Conservation (phyloP, 2,797 vertebrate genomes). For the Thunnus albacares region DNA sequence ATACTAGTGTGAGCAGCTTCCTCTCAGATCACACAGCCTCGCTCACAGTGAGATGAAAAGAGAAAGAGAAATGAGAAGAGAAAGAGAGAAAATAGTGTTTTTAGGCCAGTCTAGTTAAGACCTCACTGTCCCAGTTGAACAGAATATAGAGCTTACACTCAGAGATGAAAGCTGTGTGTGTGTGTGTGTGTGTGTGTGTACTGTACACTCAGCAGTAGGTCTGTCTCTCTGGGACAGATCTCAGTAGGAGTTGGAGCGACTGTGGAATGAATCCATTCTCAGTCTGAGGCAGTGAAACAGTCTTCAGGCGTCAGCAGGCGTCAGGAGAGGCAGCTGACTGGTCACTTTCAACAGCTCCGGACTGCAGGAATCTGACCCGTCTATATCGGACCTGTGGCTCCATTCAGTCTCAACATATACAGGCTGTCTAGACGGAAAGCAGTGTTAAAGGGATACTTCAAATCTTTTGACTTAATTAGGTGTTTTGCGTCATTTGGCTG, state of each 20-base stretch:
- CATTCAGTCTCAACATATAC: background rate
- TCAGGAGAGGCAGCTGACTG: slow-evolving; percentile 7
- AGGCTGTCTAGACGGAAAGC: no score
- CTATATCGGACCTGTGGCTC: background rate
- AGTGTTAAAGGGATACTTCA: background rate
- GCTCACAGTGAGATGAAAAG: slow-evolving; percentile 5
- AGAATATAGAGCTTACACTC: slow-evolving; percentile 53
- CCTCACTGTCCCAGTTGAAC: slow-evolving; percentile 62
- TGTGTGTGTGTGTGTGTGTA: slow-evolving; percentile 29
- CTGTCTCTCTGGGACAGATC: slow-evolving; percentile 62
- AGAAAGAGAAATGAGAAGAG: slow-evolving; percentile 3
- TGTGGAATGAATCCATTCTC: slow-evolving; percentile 10
- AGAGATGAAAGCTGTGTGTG: slow-evolving; percentile 27
- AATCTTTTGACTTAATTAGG: background rate
- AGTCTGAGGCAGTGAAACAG: background rate
- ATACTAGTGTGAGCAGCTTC: background rate
- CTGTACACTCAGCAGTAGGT: slow-evolving; percentile 42
- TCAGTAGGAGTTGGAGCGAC: slow-evolving; percentile 44
- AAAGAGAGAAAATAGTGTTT: slow-evolving; percentile 52
- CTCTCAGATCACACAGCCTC: slow-evolving; percentile 3
- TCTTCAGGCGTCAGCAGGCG: background rate
- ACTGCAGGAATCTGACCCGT: background rate
- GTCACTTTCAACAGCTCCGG: background rate
- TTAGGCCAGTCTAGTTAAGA: slow-evolving; percentile 64
- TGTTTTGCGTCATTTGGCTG: background rate